A percentile compares a stretch with the other conserved stretches of the same genome.
These are phyloP conservation scores for Chironomus tentans DNA, from an alignment of 2,888 invertebrate genomes.

Conservation along the genomic window DNA sequence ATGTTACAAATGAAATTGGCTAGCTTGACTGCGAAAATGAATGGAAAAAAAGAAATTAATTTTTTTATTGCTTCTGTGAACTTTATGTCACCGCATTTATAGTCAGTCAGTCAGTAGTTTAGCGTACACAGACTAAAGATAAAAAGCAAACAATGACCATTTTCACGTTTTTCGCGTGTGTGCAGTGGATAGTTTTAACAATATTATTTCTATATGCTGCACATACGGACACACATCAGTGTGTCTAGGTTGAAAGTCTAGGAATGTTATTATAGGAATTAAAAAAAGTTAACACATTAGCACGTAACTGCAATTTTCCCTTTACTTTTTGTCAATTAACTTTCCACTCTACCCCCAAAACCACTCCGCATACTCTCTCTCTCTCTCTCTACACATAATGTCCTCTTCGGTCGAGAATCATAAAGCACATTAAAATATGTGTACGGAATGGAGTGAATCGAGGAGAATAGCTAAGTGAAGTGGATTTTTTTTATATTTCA, in stretches of 20 bases:
- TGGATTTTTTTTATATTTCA: no score
- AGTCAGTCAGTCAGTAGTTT: background rate
- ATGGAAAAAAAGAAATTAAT: background rate
- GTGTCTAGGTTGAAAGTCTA: background rate
- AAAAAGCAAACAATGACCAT: no score
- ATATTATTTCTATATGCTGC: no score
- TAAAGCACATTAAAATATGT: background rate
- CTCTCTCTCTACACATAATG: no score
- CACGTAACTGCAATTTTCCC: slow-evolving; percentile 17
- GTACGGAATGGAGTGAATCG: background rate
- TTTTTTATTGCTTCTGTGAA: background rate
- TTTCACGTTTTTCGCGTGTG: no score
- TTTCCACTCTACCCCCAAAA: background rate
- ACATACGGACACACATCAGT: no score
- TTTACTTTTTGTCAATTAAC: background rate
- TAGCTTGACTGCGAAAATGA: background rate
- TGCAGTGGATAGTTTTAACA: no score
- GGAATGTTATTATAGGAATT: slow-evolving; percentile 9
- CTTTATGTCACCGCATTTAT: background rate
- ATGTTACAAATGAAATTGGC: background rate
- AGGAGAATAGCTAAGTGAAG: no score
- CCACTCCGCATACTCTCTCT: no score
- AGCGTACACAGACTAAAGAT: no score
- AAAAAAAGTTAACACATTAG: slow-evolving; percentile 25
- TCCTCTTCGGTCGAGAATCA: background rate